These are phyloP conservation scores for Coluber constrictor DNA, from an alignment of 2,797 vertebrate species.

Conservation along the genomic window DNA sequence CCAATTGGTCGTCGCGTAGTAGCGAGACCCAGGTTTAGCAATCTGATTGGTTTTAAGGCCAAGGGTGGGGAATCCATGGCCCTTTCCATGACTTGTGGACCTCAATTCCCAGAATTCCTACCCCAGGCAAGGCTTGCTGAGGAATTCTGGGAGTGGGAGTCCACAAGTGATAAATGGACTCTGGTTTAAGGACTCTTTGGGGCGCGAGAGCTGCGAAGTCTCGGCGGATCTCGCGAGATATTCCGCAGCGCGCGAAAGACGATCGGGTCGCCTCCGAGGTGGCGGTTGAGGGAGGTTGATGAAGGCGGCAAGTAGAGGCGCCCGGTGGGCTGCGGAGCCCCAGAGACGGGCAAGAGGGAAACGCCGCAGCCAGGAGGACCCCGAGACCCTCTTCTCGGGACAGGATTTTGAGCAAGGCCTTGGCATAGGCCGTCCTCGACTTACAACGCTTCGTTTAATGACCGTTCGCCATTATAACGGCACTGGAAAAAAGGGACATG, in stretches of 20 bases:
- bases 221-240: slow-evolving; percentile 47
- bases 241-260: slow-evolving; percentile 36
- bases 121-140: background rate
- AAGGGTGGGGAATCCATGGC: background rate
- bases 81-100: background rate
- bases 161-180: background rate
- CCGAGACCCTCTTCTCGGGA: rapidly evolving
- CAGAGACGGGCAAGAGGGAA: background rate
- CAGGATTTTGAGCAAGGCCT: background rate
- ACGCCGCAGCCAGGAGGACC: background rate
- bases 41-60: slow-evolving; percentile 21
- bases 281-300: slow-evolving; percentile 52
- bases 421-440: no score
- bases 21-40: rapidly evolving
- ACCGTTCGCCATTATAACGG: no score
- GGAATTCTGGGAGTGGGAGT: background rate
- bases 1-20: background rate
- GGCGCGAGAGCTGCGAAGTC: no score
- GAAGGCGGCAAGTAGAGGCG: background rate
- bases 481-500: no score
- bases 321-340: background rate
- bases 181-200: background rate
- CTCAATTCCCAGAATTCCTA: background rate
- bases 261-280: background rate
- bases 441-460: no score